A percentile compares a stretch with the other conserved stretches of the same genome.
Evolutionary conservation across 2,888 invertebrate species (phyloP).

Genomic region (Chymomyza caudatula): DNA sequence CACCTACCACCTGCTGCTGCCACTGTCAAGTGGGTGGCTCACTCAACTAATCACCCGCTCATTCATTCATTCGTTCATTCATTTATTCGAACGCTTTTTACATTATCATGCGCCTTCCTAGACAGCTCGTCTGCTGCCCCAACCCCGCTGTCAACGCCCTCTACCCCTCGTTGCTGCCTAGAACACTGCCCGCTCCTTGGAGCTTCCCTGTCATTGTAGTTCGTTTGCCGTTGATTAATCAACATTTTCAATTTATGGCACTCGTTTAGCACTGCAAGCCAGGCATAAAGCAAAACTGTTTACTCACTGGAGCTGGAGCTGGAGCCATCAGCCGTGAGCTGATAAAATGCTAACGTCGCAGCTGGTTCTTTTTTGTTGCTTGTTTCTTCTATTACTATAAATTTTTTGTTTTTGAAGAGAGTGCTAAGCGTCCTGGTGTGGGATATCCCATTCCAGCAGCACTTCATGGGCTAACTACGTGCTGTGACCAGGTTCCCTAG

Average conservation of each 20-base stretch:
- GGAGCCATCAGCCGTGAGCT: conserved; percentile 34
- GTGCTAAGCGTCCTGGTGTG: background rate
- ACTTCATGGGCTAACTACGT: conserved; percentile 39
- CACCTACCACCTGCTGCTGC: conserved; percentile 11
- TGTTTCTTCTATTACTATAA: too few species aligned
- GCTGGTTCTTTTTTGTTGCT: background rate
- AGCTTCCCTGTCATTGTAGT: conserved; percentile 7
- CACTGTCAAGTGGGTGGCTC: background rate
- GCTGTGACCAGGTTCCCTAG: conserved; percentile 55
- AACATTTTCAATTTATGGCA: conserved; percentile 68
- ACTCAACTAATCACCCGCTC: conserved; percentile 8
- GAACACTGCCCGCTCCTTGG: background rate
- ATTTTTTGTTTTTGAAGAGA: conserved; percentile 6
- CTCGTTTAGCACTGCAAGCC: conserved; percentile 29
- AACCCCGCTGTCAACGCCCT: background rate
- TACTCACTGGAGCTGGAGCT: conserved; percentile 58
- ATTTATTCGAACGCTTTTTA: conserved; percentile 26
- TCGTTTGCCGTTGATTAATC: conserved; percentile 63
- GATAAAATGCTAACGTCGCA: conserved; percentile 47
- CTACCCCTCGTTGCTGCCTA: background rate
- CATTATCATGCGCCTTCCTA: conserved; percentile 20
- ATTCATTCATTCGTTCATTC: conserved; percentile 28
- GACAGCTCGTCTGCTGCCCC: background rate
- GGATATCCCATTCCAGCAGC: background rate
- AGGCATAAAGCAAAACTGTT: conserved; percentile 63